Percentiles rank a stretch among this genome's conserved stretches.
phyloP scores from a whole-genome alignment of 1,140 invertebrate species.

The Drosophila suzukii region DNA sequence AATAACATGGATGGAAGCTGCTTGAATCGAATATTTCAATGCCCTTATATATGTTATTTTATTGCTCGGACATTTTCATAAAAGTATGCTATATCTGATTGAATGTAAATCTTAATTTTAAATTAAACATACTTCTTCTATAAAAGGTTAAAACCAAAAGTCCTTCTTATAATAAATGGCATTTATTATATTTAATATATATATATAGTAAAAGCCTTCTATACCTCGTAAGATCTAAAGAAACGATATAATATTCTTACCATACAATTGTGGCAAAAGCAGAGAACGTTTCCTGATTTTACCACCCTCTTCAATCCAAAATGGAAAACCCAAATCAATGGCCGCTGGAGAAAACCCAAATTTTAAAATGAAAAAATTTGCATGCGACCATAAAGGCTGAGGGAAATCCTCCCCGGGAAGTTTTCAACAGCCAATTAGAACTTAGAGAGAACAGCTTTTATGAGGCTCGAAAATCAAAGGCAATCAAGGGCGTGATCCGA shows the following conservation, averaged over 20 bases:
- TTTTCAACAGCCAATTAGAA: conserved; percentile 57
- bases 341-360: conserved; percentile 11
- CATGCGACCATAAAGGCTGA: conserved; percentile 5
- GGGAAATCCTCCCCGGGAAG: conserved; percentile 6
- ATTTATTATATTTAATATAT: too few relatives aligned
- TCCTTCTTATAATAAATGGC: too few relatives aligned
- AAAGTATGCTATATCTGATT: too few relatives aligned
- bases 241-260: background rate
- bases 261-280: conserved; percentile 9
- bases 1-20: conserved; percentile 9
- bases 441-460: conserved; percentile 49
- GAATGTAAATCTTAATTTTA: too few relatives aligned
- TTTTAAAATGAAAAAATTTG: conserved; percentile 55
- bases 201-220: too few relatives aligned
- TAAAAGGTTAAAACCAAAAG: too few relatives aligned
- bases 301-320: conserved; percentile 20
- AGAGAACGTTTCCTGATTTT: conserved; percentile 16
- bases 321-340: conserved; percentile 42
- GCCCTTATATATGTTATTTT: background rate
- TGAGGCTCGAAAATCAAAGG: conserved; percentile 66
- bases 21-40: conserved; percentile 1
- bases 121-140: too few relatives aligned
- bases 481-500: conserved; percentile 63
- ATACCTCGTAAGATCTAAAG: background rate
- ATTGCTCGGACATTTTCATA: background rate